Percentiles rank a stretch among this genome's conserved stretches.
Evolutionary conservation across 30 jellyfish, hydroid and myxozoan species (phyloP).

Genomic region (Aurelia sp.): DNA sequence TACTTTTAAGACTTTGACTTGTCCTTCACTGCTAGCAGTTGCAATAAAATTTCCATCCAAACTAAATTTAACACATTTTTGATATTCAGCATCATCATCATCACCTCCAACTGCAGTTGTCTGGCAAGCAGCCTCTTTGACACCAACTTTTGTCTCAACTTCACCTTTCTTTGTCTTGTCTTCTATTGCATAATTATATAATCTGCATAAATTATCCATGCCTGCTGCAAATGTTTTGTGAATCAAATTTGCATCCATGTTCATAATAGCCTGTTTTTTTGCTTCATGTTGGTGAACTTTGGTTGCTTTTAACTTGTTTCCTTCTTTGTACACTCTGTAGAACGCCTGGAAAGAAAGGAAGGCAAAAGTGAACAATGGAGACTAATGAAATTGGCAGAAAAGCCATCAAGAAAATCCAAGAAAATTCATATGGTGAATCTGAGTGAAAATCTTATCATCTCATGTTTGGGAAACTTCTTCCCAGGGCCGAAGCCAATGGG

Average conservation of each 20-base stretch:
- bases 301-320: slow-evolving; percentile 62
- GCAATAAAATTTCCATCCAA: slow-evolving; percentile 76
- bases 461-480: too few species aligned
- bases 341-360: slow-evolving; percentile 40
- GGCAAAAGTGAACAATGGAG: too few species aligned
- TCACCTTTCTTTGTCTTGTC: slow-evolving; percentile 32
- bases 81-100: slow-evolving; percentile 93
- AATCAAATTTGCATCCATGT: slow-evolving; percentile 55
- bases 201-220: slow-evolving; percentile 84
- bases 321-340: slow-evolving; percentile 67
- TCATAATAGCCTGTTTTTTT: slow-evolving; percentile 83
- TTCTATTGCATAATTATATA: slow-evolving; percentile 39
- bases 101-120: slow-evolving; percentile 63
- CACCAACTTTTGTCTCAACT: slow-evolving; percentile 18
- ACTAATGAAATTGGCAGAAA: too few species aligned
- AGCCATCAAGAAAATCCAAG: too few species aligned
- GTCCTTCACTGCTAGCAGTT: slow-evolving; percentile 84
- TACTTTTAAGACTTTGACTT: slow-evolving; percentile 71
- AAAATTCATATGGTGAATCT: too few species aligned
- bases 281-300: slow-evolving; percentile 60
- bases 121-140: slow-evolving; percentile 50
- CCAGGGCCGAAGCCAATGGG: too few species aligned
- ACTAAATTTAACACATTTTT: slow-evolving; percentile 79
- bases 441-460: too few species aligned
- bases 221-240: slow-evolving; percentile 84